Evolutionary conservation across 2,888 invertebrate species (phyloP), one percentile per base, ranked within the genome.

Genomic region (Cerastoderma edule): DNA sequence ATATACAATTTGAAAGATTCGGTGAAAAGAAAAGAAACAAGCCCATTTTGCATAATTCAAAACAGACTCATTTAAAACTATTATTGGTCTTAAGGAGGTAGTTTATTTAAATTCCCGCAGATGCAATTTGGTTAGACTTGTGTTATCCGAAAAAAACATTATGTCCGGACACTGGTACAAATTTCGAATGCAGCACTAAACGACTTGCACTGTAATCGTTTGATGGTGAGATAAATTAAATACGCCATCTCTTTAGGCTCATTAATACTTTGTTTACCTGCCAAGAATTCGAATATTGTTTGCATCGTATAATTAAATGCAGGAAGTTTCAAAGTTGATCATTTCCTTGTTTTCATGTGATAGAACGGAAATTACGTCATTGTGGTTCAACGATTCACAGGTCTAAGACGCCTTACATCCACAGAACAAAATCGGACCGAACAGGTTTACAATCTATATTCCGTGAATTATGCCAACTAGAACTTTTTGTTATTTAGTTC

Each of bases 261-360:
- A 39, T 39, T 3, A 46, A 46, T 46, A 19, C 4, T 4, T 22
- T 46, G 46, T n/a, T n/a, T 46, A 46, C 46, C 22, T 46, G n/a
- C 46, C 16, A 16, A 54, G 54, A 54, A 16, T 24, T 6, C 16
- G 3, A 54, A 13, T 13, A 27, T 54, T 4, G 22, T 8, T 54
- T 16, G 16, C 54, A 22, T 54, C 24, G 16, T 24, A 6, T 5
- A 2, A 54, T 22, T 54, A 22, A 16, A 16, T 27, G 16, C 27
- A 16, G 22, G 54, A 22, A 16, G n/a, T 32, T 57, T 30, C 28
- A 28, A 28, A 57, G 24, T 30, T n/a, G n/a, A 28, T 32, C 27
- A 63, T 63, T 63, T 63, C 48, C 48, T 67, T 67, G 67, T 67
- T 67, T 67, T 67, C 67, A 67, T 67, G 67, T 67, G 67, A 67